Evolutionary conservation across 2,113 vertebrate genomes (phyloP).

Genomic region (Prunella fulvescens): DNA sequence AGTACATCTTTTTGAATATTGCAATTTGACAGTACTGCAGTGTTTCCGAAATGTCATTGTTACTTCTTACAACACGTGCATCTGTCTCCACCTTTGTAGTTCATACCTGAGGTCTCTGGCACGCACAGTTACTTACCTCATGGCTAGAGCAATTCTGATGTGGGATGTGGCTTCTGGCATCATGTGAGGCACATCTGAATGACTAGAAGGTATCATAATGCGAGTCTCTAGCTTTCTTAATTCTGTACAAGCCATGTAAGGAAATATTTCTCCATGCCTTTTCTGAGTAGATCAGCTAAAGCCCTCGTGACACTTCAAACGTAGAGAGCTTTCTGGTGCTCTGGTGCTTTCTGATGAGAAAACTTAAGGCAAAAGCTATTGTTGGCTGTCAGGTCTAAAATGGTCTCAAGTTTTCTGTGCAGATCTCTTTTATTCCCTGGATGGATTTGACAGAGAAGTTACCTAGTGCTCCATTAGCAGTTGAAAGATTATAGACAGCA

Average conservation of each 20-base stretch:
- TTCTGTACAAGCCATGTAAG: neutral
- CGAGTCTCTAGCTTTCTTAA: neutral
- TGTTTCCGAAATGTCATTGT: neutral
- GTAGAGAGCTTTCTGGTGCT: neutral
- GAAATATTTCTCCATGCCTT: neutral
- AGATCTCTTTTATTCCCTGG: slow-evolving; percentile 35
- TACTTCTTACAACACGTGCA: neutral
- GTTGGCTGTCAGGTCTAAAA: neutral
- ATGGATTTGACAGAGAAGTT: slow-evolving; percentile 62
- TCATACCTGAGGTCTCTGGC: neutral
- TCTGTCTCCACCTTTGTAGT: neutral
- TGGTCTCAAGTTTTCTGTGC: slow-evolving; percentile 23
- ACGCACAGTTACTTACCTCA: neutral
- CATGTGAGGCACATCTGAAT: neutral
- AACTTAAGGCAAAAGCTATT: neutral
- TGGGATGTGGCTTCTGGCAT: neutral
- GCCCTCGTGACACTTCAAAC: neutral
- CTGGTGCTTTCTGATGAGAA: neutral
- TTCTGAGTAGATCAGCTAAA: neutral
- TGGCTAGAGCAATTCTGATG: neutral
- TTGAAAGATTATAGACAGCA: slow-evolving; percentile 74
- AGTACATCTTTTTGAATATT: neutral
- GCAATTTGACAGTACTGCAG: neutral
- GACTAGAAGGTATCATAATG: neutral
- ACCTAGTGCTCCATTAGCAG: slow-evolving; percentile 69